phyloP scores from a whole-genome alignment of 2,797 vertebrate species.

The Rhinogobio ventralis region DNA sequence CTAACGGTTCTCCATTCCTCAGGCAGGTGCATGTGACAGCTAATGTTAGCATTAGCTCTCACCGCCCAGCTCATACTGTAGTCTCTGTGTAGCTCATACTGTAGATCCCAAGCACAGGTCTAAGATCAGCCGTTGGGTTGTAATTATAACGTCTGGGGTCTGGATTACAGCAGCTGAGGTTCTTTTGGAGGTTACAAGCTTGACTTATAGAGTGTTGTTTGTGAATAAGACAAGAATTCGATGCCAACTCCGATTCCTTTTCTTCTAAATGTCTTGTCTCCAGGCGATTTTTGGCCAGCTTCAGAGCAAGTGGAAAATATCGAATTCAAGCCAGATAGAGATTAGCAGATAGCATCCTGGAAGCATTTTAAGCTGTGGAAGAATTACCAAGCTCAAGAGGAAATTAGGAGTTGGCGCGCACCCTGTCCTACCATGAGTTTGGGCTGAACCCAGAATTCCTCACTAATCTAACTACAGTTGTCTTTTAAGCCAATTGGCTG shows the following conservation, averaged over 20 bases:
- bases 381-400: slow-evolving; percentile 43
- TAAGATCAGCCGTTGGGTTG: slow-evolving; percentile 16
- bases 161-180: slow-evolving; percentile 28
- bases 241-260: slow-evolving; percentile 21
- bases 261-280: slow-evolving; percentile 45
- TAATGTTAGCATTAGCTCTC: slow-evolving; percentile 66
- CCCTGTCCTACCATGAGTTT: slow-evolving; percentile 38
- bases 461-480: slow-evolving; percentile 43
- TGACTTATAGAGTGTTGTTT: slow-evolving; percentile 9
- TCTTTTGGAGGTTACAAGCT: slow-evolving; percentile 22
- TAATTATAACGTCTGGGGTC: slow-evolving; percentile 23
- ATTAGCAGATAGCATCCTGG: slow-evolving; percentile 51
- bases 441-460: slow-evolving; percentile 40
- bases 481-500: slow-evolving; percentile 43
- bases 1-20: slow-evolving; percentile 57
- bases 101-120: slow-evolving; percentile 4
- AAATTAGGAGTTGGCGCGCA: slow-evolving; percentile 30
- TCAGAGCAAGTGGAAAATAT: slow-evolving; percentile 21
- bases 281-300: slow-evolving; percentile 28
- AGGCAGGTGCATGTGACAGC: slow-evolving; percentile 56
- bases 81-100: slow-evolving; percentile 44
- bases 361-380: slow-evolving; percentile 31
- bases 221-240: background rate
- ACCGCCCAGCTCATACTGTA: slow-evolving; percentile 52
- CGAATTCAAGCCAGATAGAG: slow-evolving; percentile 38